These are phyloP conservation scores for Tridacna gigas DNA, from an alignment of 2,888 invertebrate genomes.

Conservation along the genomic window DNA sequence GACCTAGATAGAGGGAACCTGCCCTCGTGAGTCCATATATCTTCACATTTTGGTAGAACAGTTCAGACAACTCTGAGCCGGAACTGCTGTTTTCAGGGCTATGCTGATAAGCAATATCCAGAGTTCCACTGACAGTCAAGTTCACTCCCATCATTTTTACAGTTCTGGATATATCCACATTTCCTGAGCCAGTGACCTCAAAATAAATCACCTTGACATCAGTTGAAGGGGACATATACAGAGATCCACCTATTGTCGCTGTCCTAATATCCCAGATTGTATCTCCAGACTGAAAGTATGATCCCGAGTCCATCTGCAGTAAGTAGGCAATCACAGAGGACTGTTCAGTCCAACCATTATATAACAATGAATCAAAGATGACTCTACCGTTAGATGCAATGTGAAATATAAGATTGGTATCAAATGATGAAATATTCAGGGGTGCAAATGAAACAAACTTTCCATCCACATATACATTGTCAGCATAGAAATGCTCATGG, in stretches of 20 bases:
- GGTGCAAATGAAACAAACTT: slow-evolving; percentile 53
- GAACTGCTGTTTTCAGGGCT: slow-evolving; percentile 45
- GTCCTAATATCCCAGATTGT: slow-evolving; percentile 54
- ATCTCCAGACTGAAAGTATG: slow-evolving; percentile 58
- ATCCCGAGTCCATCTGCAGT: slow-evolving; percentile 53
- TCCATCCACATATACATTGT: slow-evolving; percentile 60
- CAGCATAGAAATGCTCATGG: slow-evolving; percentile 58
- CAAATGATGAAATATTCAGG: slow-evolving; percentile 45
- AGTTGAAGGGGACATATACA: slow-evolving; percentile 48
- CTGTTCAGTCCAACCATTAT: slow-evolving; percentile 42
- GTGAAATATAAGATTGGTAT: slow-evolving; percentile 33
- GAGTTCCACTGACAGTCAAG: slow-evolving; percentile 44
- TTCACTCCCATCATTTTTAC: slow-evolving; percentile 44
- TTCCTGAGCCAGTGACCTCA: slow-evolving; percentile 46
- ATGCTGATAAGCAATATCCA: slow-evolving; percentile 65
- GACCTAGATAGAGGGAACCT: slow-evolving; percentile 62
- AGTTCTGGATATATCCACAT: slow-evolving; percentile 51
- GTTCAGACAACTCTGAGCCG: slow-evolving; percentile 54
- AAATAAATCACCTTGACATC: slow-evolving; percentile 53
- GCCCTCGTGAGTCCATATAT: slow-evolving; percentile 68
- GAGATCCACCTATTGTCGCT: slow-evolving; percentile 47
- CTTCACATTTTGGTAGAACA: slow-evolving; percentile 53
- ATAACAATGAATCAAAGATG: slow-evolving; percentile 58
- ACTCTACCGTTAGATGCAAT: slow-evolving; percentile 48
- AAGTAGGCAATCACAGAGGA: slow-evolving; percentile 51